Percentiles rank a stretch among this genome's conserved stretches.
phyloP scores from a whole-genome alignment of 2,113 vertebrate species.

The Gopherus flavomarginatus region DNA sequence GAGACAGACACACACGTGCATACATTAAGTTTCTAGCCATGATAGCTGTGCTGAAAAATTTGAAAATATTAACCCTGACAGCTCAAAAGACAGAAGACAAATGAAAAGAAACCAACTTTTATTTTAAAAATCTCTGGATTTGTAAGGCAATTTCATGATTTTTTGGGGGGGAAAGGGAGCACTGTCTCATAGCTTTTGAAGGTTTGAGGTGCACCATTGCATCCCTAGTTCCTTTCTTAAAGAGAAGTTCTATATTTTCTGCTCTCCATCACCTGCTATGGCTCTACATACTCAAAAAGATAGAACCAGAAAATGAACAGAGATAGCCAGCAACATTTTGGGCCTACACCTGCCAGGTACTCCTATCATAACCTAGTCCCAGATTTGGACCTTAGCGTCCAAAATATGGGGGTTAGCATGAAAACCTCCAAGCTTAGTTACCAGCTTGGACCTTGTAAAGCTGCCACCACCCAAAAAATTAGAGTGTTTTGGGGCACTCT shows the following conservation, averaged over 20 bases:
- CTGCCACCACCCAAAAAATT: too few species aligned
- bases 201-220: accelerated
- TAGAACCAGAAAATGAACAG: not conserved
- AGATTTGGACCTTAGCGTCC: too few species aligned
- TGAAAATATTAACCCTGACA: not conserved
- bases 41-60: not conserved
- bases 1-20: too few species aligned
- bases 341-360: not conserved
- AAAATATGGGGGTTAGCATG: too few species aligned
- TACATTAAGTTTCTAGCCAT: not conserved
- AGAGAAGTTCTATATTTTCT: not conserved
- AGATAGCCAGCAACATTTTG: not conserved
- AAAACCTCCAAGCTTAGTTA: too few species aligned
- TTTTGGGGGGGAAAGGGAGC: not conserved
- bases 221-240: not conserved
- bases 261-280: not conserved
- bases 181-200: not conserved
- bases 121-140: accelerated
- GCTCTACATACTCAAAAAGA: not conserved
- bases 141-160: not conserved
- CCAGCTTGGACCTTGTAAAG: too few species aligned
- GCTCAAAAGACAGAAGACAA: accelerated
- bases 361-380: too few species aligned
- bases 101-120: not conserved
- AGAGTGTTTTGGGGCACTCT: too few species aligned